Conservation (phyloP, 2,113 vertebrate species). For the Myotis yumanensis region DNA sequence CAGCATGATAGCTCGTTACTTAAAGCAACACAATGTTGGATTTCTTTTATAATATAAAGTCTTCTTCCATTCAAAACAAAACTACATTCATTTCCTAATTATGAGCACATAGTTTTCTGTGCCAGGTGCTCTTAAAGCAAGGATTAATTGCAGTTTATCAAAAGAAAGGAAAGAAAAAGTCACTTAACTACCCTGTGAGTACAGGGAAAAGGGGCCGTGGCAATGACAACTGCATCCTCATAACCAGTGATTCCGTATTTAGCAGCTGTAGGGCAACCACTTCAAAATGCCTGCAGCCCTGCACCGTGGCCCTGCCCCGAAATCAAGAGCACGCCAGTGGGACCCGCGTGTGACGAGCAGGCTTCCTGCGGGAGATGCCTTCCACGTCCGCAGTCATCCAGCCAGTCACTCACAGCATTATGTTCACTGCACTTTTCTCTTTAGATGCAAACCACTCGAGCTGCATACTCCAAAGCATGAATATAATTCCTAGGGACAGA, state of each 20-base stretch:
- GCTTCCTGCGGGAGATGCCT: neutral
- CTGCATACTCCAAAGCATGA: neutral
- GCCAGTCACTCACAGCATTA: neutral
- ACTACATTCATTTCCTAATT: neutral
- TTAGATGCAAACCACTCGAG: neutral
- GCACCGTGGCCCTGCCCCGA: neutral
- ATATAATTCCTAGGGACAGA: neutral
- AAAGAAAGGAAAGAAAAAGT: neutral
- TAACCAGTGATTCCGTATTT: neutral
- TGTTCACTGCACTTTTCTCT: neutral
- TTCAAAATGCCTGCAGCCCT: neutral
- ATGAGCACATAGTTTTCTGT: neutral
- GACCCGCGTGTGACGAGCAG: neutral
- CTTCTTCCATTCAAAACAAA: neutral
- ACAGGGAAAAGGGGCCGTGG: neutral
- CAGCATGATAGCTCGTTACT: neutral
- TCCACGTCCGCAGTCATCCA: neutral
- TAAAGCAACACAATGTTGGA: neutral
- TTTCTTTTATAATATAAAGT: neutral
- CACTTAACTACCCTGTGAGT: neutral
- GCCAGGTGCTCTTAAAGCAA: conserved; percentile 28
- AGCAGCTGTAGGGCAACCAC: neutral
- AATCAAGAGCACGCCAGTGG: neutral
- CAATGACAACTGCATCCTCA: neutral
- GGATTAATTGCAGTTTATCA: neutral